Conservation (phyloP, 2,797 vertebrate species). For the Tinamus major region DNA sequence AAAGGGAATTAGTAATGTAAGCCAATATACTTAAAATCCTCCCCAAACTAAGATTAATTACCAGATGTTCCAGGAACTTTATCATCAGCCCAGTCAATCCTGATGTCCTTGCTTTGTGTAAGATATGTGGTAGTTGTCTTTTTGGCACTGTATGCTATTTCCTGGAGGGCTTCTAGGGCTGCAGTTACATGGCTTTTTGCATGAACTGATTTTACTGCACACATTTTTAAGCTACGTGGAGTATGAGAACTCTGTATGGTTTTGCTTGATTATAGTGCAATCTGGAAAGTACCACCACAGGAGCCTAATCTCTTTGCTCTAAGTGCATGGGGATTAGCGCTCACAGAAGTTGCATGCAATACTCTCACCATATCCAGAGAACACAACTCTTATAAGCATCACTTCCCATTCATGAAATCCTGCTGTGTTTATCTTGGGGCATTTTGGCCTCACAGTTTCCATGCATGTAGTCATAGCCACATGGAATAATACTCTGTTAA, state of each 20-base stretch:
- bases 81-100: neutral
- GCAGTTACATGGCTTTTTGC: neutral
- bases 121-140: neutral
- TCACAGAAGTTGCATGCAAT: neutral
- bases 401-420: conserved; percentile 8
- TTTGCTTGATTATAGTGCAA: neutral
- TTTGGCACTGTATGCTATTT: neutral
- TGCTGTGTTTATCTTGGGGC: neutral
- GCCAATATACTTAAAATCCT: conserved; percentile 7
- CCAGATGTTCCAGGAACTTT: conserved; percentile 45
- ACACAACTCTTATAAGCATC: neutral
- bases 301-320: neutral
- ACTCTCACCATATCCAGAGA: neutral
- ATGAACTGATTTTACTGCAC: neutral
- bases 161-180: neutral
- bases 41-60: conserved; percentile 43
- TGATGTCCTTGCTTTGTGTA: conserved; percentile 3
- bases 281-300: neutral
- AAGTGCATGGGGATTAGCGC: neutral
- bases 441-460: conserved; percentile 14
- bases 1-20: conserved; percentile 24
- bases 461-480: neutral
- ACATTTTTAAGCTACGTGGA: neutral
- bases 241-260: neutral
- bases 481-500: neutral